phyloP scores from a whole-genome alignment of 2,888 invertebrate species.

The Alloscopus bannaensis region DNA sequence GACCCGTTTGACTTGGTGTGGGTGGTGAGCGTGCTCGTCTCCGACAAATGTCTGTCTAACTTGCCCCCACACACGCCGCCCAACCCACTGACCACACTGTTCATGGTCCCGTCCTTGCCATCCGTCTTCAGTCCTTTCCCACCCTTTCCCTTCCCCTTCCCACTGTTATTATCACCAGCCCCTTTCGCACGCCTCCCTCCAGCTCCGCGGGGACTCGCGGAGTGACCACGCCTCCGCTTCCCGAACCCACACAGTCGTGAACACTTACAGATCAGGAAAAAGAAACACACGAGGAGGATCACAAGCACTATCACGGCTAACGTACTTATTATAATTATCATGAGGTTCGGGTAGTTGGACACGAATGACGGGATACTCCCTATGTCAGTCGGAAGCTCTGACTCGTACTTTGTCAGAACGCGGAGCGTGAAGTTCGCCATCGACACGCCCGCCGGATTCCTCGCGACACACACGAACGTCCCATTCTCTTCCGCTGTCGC shows the following conservation, averaged over 20 bases:
- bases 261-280: conserved; percentile 79
- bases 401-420: conserved; percentile 71
- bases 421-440: conserved; percentile 88
- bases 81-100: conserved; percentile 63
- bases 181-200: conserved; percentile 57
- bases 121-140: conserved; percentile 45
- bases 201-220: conserved; percentile 44
- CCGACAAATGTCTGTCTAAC: conserved; percentile 70
- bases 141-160: conserved; percentile 56
- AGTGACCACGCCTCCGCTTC: conserved; percentile 46
- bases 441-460: conserved; percentile 88
- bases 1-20: conserved; percentile 73
- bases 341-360: conserved; percentile 70
- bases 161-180: conserved; percentile 51
- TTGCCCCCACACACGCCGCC: conserved; percentile 67
- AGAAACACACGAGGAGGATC: conserved; percentile 82
- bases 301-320: conserved; percentile 72
- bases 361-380: conserved; percentile 68
- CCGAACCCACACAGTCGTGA: conserved; percentile 67
- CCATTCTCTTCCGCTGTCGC: conserved; percentile 88
- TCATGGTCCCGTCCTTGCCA: conserved; percentile 61
- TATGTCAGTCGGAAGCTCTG: conserved; percentile 63
- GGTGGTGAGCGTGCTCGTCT: conserved; percentile 72
- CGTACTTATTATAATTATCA: conserved; percentile 71
- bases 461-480: conserved; percentile 89